Conservation (phyloP, 2,113 vertebrate genomes). For the Menura novaehollandiae region DNA sequence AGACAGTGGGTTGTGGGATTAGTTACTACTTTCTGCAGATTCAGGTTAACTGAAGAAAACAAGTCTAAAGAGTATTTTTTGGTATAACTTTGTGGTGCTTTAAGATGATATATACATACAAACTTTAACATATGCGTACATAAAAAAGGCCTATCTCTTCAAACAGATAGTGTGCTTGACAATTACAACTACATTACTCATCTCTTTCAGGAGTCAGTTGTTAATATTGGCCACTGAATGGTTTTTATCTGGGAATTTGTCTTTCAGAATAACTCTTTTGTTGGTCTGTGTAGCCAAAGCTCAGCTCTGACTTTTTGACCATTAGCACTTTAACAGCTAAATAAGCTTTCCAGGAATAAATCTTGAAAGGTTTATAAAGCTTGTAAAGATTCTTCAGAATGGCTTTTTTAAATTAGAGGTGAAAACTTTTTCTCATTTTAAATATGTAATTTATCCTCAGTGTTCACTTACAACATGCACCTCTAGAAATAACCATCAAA, state of each 20-base stretch:
- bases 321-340: not conserved
- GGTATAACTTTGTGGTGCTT: not conserved
- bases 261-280: not conserved
- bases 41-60: not conserved
- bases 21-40: not conserved
- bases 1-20: not conserved
- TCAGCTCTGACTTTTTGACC: not conserved
- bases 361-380: not conserved
- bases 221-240: not conserved
- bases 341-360: not conserved
- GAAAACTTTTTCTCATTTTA: not conserved
- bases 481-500: not conserved
- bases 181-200: not conserved
- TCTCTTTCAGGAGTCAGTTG: not conserved
- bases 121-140: not conserved
- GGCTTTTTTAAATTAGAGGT: not conserved
- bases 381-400: not conserved
- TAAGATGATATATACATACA: not conserved
- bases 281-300: not conserved
- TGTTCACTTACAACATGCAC: not conserved
- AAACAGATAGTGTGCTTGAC: not conserved
- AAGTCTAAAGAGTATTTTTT: not conserved
- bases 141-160: not conserved
- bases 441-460: not conserved
- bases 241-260: not conserved